phyloP scores from a whole-genome alignment of 2,113 vertebrate genomes.

The Larimichthys polyactis region DNA sequence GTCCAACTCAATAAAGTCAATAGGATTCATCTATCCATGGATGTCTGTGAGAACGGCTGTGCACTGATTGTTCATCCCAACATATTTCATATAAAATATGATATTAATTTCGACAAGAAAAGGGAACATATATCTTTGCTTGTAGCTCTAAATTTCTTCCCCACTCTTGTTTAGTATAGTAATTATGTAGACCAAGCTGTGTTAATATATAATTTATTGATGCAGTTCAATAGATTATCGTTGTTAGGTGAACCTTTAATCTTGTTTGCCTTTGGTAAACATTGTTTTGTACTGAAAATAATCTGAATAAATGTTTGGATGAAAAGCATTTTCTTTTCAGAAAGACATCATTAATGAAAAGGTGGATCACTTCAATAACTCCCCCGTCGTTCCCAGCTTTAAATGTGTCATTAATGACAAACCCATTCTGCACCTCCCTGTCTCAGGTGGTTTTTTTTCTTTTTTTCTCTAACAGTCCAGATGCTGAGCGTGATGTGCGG shows the following conservation, averaged over 20 bases:
- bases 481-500: conserved; percentile 51
- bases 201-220: background rate
- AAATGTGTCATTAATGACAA: conserved; percentile 12
- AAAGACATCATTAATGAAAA: conserved; percentile 8
- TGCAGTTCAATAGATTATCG: background rate
- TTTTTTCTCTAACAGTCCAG: conserved; percentile 26
- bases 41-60: too few relatives aligned
- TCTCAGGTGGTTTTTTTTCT: conserved; percentile 11
- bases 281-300: too few relatives aligned
- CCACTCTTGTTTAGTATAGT: background rate
- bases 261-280: background rate
- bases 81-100: background rate
- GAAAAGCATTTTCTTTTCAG: background rate
- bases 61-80: background rate
- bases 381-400: conserved; percentile 2
- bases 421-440: conserved; percentile 1
- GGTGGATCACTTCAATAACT: background rate
- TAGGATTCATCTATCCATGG: too few relatives aligned
- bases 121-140: background rate
- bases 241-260: background rate
- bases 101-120: background rate
- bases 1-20: too few relatives aligned
- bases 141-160: background rate
- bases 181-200: background rate
- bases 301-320: background rate